A percentile compares a stretch with the other conserved stretches of the same genome.
These are phyloP conservation scores for Enteromius radiatus DNA, from an alignment of 2,797 vertebrate genomes.

Conservation along the genomic window DNA sequence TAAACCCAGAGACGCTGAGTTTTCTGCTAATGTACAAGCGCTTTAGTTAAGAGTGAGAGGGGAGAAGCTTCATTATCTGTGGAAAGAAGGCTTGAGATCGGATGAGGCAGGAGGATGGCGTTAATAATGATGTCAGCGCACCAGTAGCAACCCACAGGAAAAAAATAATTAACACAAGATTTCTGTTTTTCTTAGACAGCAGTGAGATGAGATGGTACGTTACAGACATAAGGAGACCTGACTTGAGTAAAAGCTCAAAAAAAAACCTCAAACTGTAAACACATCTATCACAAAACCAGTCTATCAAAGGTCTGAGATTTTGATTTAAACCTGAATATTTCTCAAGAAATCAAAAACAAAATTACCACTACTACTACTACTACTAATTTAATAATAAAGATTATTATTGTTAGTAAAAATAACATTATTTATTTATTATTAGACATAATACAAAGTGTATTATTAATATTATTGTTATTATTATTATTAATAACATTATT, in stretches of 20 bases:
- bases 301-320: constrained; percentile 7
- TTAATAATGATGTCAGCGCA: constrained; percentile 1
- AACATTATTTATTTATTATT: no score
- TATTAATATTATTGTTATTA: background rate
- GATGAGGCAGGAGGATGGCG: background rate
- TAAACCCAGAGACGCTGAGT: constrained; percentile 12
- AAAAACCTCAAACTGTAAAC: background rate
- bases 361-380: no score
- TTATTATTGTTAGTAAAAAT: background rate
- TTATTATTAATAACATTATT: background rate
- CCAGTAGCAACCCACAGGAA: background rate
- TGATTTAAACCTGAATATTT: background rate
- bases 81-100: background rate
- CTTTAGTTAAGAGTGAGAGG: constrained; percentile 30
- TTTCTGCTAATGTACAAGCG: constrained; percentile 42
- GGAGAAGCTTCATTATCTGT: constrained; percentile 5
- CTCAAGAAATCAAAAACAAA: background rate
- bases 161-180: background rate
- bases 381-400: background rate
- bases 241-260: no score
- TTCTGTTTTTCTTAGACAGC: background rate
- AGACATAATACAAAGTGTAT: background rate
- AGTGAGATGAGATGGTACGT: no score
- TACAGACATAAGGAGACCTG: background rate
- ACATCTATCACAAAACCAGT: background rate